These are phyloP conservation scores for Tipula confusa DNA, from an alignment of 2,888 invertebrate species.

Conservation along the genomic window DNA sequence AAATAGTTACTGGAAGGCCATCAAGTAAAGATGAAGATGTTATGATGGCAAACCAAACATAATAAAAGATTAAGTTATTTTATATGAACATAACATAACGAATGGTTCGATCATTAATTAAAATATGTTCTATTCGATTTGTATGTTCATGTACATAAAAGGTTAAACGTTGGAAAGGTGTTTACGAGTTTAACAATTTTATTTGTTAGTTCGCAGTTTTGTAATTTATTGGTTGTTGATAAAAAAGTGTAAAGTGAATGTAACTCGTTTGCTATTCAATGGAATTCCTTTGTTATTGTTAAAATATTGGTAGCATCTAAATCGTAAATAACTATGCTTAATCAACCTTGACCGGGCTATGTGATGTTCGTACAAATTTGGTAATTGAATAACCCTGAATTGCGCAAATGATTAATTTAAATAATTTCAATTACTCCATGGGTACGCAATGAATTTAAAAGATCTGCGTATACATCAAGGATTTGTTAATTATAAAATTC, in stretches of 20 bases:
- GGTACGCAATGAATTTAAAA: not conserved
- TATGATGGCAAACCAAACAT: not conserved
- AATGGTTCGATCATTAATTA: not conserved
- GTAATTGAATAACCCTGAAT: no score
- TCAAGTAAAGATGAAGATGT: not conserved
- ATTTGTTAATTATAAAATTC: not conserved
- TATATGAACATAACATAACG: not conserved
- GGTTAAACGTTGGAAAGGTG: not conserved
- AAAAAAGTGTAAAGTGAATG: no score
- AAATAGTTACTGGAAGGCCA: not conserved
- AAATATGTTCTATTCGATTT: no score
- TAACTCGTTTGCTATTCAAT: no score
- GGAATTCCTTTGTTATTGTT: no score
- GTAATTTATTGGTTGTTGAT: not conserved
- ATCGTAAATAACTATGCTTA: no score
- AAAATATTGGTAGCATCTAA: no score
- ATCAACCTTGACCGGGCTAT: no score
- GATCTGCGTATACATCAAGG: not conserved
- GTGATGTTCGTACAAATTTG: no score
- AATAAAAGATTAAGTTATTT: not conserved
- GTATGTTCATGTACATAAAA: not conserved
- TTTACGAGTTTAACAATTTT: not conserved
- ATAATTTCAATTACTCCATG: not conserved
- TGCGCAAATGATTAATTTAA: no score
- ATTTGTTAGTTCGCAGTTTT: not conserved